phyloP scores from a whole-genome alignment of 2,888 invertebrate genomes.

The Tanypteryx hageni region DNA sequence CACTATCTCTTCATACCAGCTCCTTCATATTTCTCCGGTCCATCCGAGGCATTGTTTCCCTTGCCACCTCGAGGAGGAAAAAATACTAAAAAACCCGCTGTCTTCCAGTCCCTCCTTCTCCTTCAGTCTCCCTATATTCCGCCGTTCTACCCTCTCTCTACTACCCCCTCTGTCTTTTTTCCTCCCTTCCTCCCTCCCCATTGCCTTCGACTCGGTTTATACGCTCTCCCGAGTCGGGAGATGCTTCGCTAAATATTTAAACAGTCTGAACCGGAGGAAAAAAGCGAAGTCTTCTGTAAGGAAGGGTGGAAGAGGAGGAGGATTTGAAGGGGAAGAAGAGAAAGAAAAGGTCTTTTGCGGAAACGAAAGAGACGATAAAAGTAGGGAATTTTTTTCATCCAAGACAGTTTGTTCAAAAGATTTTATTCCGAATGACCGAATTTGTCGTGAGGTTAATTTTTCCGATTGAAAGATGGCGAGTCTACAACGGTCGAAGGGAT shows the following conservation, averaged over 20 bases:
- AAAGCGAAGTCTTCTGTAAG: not conserved
- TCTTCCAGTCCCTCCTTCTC: not conserved
- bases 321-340: not conserved
- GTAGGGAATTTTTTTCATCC: not conserved
- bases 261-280: constrained; percentile 7
- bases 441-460: too few species aligned
- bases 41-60: constrained; percentile 42
- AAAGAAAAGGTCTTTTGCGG: not conserved
- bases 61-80: not conserved
- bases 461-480: too few species aligned
- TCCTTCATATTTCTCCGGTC: constrained; percentile 40
- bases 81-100: not conserved
- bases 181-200: not conserved
- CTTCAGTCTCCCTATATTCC: not conserved
- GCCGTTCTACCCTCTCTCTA: not conserved
- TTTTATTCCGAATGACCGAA: too few species aligned
- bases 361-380: not conserved
- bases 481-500: too few species aligned
- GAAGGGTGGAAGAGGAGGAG: not conserved
- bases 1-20: not conserved
- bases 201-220: not conserved
- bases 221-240: constrained; percentile 29
- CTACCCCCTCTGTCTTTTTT: not conserved
- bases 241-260: constrained; percentile 54
- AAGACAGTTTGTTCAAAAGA: too few species aligned